Percentiles rank a stretch among this genome's conserved stretches.
phyloP scores from a whole-genome alignment of 2,888 invertebrate genomes.

The Trachelus iudaicus region DNA sequence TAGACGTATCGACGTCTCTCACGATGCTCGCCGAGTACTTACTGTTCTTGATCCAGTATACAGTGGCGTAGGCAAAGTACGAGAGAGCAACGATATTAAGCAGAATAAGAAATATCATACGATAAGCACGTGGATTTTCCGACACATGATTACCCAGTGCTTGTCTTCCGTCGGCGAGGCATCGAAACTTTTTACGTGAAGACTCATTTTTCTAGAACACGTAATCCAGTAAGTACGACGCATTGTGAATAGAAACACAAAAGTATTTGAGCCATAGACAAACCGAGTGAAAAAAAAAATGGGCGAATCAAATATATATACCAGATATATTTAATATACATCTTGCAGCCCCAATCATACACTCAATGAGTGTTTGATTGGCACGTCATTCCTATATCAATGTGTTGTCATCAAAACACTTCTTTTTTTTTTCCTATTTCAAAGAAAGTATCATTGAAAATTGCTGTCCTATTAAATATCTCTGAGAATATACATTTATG shows the following conservation, averaged over 20 bases:
- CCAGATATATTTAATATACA: too few relatives aligned
- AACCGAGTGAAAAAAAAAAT: too few relatives aligned
- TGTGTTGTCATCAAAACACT: too few relatives aligned
- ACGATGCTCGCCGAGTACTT: conserved; percentile 18
- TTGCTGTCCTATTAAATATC: too few relatives aligned
- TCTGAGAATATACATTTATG: too few relatives aligned
- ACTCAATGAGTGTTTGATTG: too few relatives aligned
- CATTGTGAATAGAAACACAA: neutral
- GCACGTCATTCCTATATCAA: too few relatives aligned
- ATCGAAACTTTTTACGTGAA: conserved; percentile 15
- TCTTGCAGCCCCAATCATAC: too few relatives aligned
- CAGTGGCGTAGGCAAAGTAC: conserved; percentile 50
- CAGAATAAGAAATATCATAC: conserved; percentile 26
- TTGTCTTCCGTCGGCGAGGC: conserved; percentile 13
- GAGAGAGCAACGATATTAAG: conserved; percentile 42
- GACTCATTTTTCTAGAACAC: conserved; percentile 20
- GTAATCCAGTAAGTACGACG: neutral
- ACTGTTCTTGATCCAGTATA: conserved; percentile 50
- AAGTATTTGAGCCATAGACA: conserved; percentile 1
- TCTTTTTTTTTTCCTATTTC: too few relatives aligned
- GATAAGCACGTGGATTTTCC: conserved; percentile 30
- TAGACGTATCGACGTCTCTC: neutral
- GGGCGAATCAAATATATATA: too few relatives aligned
- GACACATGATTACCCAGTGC: conserved; percentile 30
- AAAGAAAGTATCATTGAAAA: too few relatives aligned